Evolutionary conservation across 2,797 vertebrate genomes (phyloP).

Genomic region (Darevskia nairensis): DNA sequence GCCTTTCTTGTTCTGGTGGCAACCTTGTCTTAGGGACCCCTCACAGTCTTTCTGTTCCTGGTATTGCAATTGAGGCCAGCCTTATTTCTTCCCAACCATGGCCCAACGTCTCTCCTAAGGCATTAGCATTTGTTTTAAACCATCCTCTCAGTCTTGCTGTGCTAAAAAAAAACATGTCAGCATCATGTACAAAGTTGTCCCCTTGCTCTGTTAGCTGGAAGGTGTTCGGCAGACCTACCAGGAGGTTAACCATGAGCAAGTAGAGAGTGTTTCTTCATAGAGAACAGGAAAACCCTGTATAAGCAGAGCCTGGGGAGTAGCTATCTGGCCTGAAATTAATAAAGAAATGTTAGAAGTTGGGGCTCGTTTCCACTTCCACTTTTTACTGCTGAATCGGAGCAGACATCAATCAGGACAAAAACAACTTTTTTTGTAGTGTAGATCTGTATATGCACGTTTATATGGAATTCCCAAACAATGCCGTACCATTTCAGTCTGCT

Average conservation of each 20-base stretch:
- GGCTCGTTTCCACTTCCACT: too few relatives aligned
- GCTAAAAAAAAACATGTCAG: not conserved
- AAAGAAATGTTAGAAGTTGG: not conserved
- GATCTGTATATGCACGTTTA: not conserved
- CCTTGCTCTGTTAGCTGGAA: not conserved
- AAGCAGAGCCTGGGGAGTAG: not conserved
- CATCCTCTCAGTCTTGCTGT: not conserved
- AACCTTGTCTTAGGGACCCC: not conserved
- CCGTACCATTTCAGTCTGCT: not conserved
- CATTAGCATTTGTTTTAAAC: not conserved
- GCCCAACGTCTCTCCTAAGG: not conserved
- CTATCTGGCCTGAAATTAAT: not conserved
- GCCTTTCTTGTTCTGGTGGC: not conserved
- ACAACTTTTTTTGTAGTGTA: not conserved
- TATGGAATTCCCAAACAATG: not conserved
- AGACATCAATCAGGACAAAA: not conserved
- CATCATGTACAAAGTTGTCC: not conserved
- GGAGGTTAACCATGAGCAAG: not conserved
- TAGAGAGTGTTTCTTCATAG: not conserved
- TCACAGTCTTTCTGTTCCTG: not conserved
- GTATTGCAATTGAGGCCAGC: not conserved
- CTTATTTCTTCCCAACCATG: not conserved
- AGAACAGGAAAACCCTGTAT: not conserved
- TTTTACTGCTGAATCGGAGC: too few relatives aligned
- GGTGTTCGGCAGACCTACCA: not conserved